Conservation (phyloP, 2,113 vertebrate genomes). For the Etia nguti region DNA sequence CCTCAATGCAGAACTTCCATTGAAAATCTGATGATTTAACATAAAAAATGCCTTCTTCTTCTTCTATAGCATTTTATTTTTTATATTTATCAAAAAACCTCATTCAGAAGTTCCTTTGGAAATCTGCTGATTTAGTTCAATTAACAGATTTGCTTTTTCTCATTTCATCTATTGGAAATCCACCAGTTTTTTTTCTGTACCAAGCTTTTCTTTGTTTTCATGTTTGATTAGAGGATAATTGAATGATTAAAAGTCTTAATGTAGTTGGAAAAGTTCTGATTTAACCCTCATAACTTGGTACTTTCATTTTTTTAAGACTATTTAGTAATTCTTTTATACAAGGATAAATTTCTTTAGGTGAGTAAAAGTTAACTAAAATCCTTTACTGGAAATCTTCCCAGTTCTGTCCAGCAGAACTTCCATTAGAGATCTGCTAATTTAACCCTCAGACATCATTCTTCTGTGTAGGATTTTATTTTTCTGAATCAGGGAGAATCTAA, state of each 20-base stretch:
- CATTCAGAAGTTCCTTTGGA: neutral
- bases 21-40: neutral
- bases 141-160: neutral
- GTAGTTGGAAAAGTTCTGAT: neutral
- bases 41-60: neutral
- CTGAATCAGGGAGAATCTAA: neutral
- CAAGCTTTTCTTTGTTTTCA: neutral
- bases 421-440: fast-evolving
- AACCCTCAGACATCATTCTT: fast-evolving
- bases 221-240: neutral
- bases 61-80: neutral
- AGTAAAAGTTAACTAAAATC: neutral
- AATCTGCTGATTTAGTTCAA: neutral
- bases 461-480: neutral
- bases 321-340: neutral
- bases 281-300: neutral
- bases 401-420: neutral
- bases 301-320: neutral
- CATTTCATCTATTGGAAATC: neutral
- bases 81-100: neutral
- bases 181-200: fast-evolving
- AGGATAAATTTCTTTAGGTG: neutral
- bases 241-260: neutral
- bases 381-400: neutral
- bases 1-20: neutral